These are phyloP conservation scores for Apogon hyalosoma DNA, from an alignment of 2,797 vertebrate genomes.

Conservation along the genomic window DNA sequence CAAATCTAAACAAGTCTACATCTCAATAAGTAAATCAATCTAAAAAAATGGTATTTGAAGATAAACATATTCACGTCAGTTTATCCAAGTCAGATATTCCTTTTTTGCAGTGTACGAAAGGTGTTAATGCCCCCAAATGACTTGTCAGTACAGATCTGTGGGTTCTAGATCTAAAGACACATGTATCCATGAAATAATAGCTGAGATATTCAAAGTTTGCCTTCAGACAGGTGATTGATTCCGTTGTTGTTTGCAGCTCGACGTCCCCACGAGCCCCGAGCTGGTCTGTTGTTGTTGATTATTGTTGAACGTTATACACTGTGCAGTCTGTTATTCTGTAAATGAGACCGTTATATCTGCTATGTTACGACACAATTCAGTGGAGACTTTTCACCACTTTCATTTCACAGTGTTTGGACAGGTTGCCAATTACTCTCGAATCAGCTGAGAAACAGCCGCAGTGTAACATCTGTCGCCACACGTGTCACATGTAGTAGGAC, in stretches of 20 bases:
- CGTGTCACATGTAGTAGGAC: slow-evolving; percentile 30
- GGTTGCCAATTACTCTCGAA: slow-evolving; percentile 28
- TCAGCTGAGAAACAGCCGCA: slow-evolving; percentile 25
- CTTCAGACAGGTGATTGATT: neutral
- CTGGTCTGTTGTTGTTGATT: slow-evolving; percentile 50
- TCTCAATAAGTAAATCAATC: too few relatives aligned
- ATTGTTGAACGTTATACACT: slow-evolving; percentile 59
- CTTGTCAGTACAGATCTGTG: slow-evolving; percentile 7
- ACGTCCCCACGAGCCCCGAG: slow-evolving; percentile 11
- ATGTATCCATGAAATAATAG: slow-evolving; percentile 14
- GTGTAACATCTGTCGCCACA: slow-evolving; percentile 27
- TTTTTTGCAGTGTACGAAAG: too few relatives aligned
- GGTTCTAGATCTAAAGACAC: slow-evolving; percentile 9
- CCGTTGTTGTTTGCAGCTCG: slow-evolving; percentile 9
- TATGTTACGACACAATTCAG: slow-evolving; percentile 29
- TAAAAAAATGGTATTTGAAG: too few relatives aligned
- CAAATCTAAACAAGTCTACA: too few relatives aligned
- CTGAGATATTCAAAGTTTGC: slow-evolving; percentile 15
- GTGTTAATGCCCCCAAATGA: neutral
- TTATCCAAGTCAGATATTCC: too few relatives aligned
- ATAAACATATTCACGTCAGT: too few relatives aligned
- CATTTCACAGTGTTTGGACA: slow-evolving; percentile 32
- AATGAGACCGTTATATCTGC: slow-evolving; percentile 53
- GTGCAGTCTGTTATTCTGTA: slow-evolving; percentile 64
- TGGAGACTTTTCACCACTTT: slow-evolving; percentile 20